Base-by-base conservation (phyloP, 2,797 vertebrate genomes). In the Zalophus californianus region DNA sequence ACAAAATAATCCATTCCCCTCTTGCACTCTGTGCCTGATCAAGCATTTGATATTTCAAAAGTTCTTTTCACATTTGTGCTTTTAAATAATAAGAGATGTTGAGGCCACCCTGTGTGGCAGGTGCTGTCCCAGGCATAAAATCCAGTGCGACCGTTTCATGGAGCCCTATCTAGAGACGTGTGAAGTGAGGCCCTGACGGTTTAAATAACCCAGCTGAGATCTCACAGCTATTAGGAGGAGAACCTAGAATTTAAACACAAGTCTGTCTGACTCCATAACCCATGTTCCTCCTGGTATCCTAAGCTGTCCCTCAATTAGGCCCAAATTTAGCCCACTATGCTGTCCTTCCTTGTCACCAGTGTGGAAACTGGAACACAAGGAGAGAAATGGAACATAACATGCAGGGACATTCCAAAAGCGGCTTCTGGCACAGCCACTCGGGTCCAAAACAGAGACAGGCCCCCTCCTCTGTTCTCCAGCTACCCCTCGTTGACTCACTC, bases 331-430 rank as follows among this genome's bases (percentile, higher is more conserved):
- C 52, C 38, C 80, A 25, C 11, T 18, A 8, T 25, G 20, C 27
- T 86, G 58, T 93, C 82, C 38, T 84, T 79, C 70, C 90, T 58
- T 32, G 56, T 88, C 87, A 92, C 25, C 79, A 72, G 0, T 4
- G 8, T 75, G 23, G 84, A 84, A 91, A 96, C 60, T n/a, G 25
- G 60, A 82, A 90, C 75, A 54, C 66, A 84, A 86, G n/a, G 41
- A 78, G 29, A 91, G 64, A 96, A 93, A 91, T 20, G 41, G 84
- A 38, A 80, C 72, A 52, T 12, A 70, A 64, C 0, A 2, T 41
- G 5, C 52, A 73, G 62, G 38, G 44, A 79, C 48, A 44, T 91
- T 72, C 41, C 73, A 29, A 86, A 96, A 60, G 41, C 5, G 2
- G 62, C 56, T 83, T 75, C 88, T 44, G 15, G 82, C 38, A 12